Evolutionary conservation across 1,140 invertebrate genomes (phyloP), one percentile per base, ranked within the genome.

Genomic region (Atta colombica): DNA sequence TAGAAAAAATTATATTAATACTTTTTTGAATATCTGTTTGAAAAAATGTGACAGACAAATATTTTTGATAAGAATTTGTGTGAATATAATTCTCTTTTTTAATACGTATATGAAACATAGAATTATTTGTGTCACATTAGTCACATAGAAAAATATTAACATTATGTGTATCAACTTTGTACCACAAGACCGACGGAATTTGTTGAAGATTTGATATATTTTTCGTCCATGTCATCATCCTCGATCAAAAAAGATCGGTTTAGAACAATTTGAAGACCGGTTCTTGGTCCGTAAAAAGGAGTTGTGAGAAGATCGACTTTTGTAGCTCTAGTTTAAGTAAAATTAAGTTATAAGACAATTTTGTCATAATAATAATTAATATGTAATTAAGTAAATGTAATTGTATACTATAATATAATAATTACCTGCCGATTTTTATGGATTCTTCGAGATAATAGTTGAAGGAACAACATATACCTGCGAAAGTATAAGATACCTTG

Each of bases 391-490:
- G 51, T 10, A 18, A 10, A 63, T 1, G 10, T 51, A n/a, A 55
- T 53, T 1, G 3, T 39, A 53, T 10, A 53, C 18, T 4, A 18
- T 31, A 31, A 31, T 31, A 18, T 53, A 53, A 16, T 87, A 75
- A 89, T 87, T 85, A 89, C 89, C 58, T 87, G 14, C 58, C 39
- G 0, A 0, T 49, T 31, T 49, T 7, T 31, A 90, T 60, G 7
- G 58, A 51, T 2, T 91, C 53, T 10, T 90, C 90, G 1, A 91
- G 85, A 4, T 55, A 14, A 69, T 91, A 92, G 45, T 92, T 92
- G 12, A 91, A 92, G 5, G 91, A 92, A 31, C 91, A 92, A 31
- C 91, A 92, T 12, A 91, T 2, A 10, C 91, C 91, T 35, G 65
- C 21, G 1, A 53, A 82, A 1, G 69, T 86, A 8, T 88, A 58